Conservation (phyloP, 1,140 invertebrate species). For the Leptoteleia sp. region DNA sequence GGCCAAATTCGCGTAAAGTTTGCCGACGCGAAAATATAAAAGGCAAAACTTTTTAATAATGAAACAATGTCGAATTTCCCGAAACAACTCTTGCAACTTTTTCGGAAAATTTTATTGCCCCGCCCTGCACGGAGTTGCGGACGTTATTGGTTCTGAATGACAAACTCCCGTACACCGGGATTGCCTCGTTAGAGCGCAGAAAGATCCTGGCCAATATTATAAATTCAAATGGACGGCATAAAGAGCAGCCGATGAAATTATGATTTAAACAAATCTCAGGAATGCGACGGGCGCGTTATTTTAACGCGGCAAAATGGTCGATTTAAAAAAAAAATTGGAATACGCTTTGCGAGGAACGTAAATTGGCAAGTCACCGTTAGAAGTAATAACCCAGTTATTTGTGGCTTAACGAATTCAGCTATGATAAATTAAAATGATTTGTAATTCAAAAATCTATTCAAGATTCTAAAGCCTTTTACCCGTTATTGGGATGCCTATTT, state of each 20-base stretch:
- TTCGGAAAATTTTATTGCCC: constrained; percentile 4
- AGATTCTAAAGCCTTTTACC: no score
- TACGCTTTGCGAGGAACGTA: constrained; percentile 10
- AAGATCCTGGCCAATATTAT: not conserved
- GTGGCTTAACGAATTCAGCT: constrained; percentile 16
- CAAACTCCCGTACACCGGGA: constrained; percentile 8
- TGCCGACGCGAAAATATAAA: constrained; percentile 18
- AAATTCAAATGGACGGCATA: constrained; percentile 21
- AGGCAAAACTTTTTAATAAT: constrained; percentile 30
- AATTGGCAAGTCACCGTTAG: constrained; percentile 24
- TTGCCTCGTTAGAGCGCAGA: constrained; percentile 1
- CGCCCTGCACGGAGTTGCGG: not conserved
- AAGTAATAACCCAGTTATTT: constrained; percentile 27
- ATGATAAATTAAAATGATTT: constrained; percentile 9
- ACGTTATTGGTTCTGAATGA: constrained; percentile 29
- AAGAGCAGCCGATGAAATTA: constrained; percentile 8
- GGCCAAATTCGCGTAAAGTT: constrained; percentile 20
- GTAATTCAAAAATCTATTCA: no score
- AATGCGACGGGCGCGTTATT: no score
- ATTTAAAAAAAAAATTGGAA: constrained; percentile 12
- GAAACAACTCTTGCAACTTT: constrained; percentile 14
- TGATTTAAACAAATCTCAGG: constrained; percentile 20
- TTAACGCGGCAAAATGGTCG: constrained; percentile 1
- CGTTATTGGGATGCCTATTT: no score
- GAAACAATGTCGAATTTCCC: constrained; percentile 38